A percentile compares a stretch with the other conserved stretches of the same genome.
Evolutionary conservation across 1,140 invertebrate genomes (phyloP).

Genomic region (Amyelois transitella): DNA sequence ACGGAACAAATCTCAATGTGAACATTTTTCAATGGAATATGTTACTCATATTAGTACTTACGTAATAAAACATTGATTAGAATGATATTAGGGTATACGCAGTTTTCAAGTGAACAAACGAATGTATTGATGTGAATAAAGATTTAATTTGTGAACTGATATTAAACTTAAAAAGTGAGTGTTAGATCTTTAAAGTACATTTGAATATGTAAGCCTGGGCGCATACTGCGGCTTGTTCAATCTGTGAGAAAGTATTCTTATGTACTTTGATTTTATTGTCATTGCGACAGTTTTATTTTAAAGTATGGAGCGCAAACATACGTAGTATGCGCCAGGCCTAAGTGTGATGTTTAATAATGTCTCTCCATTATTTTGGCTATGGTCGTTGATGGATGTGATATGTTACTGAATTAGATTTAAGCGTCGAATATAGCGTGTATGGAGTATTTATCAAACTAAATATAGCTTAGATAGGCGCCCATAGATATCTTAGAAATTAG

Average conservation of each 20-base stretch:
- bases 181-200: slow-evolving; percentile 21
- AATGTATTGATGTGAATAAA: slow-evolving; percentile 4
- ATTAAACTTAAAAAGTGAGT: slow-evolving; percentile 10
- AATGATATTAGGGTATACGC: slow-evolving; percentile 13
- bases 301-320: too few species aligned
- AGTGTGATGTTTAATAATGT: slow-evolving; percentile 25
- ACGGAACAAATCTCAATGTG: not conserved
- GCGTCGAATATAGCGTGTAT: slow-evolving; percentile 48
- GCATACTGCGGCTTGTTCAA: not conserved
- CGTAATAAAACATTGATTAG: slow-evolving; percentile 8
- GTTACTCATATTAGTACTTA: slow-evolving; percentile 17
- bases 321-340: not conserved
- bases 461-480: slow-evolving; percentile 59
- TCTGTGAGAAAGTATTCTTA: too few species aligned
- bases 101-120: slow-evolving; percentile 9
- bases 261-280: too few species aligned
- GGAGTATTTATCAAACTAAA: slow-evolving; percentile 63
- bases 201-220: slow-evolving; percentile 5
- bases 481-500: slow-evolving; percentile 48
- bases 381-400: slow-evolving; percentile 63
- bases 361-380: slow-evolving; percentile 49
- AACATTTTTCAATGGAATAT: not conserved
- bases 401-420: slow-evolving; percentile 55
- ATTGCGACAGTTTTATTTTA: too few species aligned
- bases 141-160: not conserved